Conservation (phyloP, 2,888 invertebrate genomes). For the Scaptomyza cyrtandrae region DNA sequence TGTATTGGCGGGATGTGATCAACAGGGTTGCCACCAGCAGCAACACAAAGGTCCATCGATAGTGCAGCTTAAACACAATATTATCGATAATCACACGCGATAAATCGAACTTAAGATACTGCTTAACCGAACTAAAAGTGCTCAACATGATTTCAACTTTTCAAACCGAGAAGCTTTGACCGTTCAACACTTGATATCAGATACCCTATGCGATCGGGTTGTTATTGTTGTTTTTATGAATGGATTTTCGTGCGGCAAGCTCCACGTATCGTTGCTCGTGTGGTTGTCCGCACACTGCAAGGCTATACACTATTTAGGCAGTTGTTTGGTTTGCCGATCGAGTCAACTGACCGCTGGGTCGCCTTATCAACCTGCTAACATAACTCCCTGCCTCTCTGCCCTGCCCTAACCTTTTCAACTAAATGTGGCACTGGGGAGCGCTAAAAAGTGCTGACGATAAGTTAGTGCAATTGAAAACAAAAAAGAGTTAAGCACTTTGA, state of each 20-base stretch:
- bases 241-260: slow-evolving; percentile 34
- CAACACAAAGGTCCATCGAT: slow-evolving; percentile 91
- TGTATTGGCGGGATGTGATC: slow-evolving; percentile 93
- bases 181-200: background rate
- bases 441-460: slow-evolving; percentile 45
- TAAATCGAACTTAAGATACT: slow-evolving; percentile 87
- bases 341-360: background rate
- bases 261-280: slow-evolving; percentile 57
- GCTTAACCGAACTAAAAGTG: slow-evolving; percentile 87
- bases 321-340: slow-evolving; percentile 3
- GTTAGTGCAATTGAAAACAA: slow-evolving; percentile 40
- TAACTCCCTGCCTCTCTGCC: background rate
- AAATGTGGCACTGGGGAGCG: background rate
- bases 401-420: background rate
- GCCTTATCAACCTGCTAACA: slow-evolving; percentile 25
- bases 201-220: background rate
- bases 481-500: slow-evolving; percentile 39
- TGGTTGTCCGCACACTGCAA: slow-evolving; percentile 56
- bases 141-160: slow-evolving; percentile 85
- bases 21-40: slow-evolving; percentile 92
- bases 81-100: slow-evolving; percentile 89
- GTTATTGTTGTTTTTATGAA: background rate
- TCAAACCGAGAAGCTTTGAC: slow-evolving; percentile 7
- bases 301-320: slow-evolving; percentile 18
- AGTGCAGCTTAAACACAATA: slow-evolving; percentile 92